Base-by-base conservation (phyloP, 1,140 invertebrate species). In the Vanessa atalanta region DNA sequence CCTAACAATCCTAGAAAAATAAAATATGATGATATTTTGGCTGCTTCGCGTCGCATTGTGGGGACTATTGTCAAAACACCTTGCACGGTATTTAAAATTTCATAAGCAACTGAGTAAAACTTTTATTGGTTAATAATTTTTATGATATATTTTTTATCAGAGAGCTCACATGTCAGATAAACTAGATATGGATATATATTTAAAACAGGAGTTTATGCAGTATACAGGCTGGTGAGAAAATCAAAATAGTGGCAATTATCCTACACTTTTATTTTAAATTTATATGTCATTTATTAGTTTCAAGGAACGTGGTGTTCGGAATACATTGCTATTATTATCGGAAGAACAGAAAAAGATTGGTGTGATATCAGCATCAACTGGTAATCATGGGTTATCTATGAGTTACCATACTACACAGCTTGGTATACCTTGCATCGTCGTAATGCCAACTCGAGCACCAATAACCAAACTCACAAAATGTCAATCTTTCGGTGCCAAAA, bases 1-100 rank as follows among this genome's bases (percentile, higher is more conserved):
- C 89, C 89, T 0, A 73, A 80, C 43, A 91, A 88, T 70, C 90
- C 90, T 51, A 76, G 83, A n/a, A 87, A 82, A 76, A 86, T 90
- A 37, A 85, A 86, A 72, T 90, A 84, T 78, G 88, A 91, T 13
- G 88, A 88, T 68, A 77, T 91, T n/a, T 20, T 89, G 16, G 84
- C 88, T 11, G 89, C 89, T 7, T 81, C 85, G 8, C 75, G 80
- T 43, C 82, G 88, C 3, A 87, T 89, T 7, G 77, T 79, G 2
- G 87, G 87, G 7, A 55, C 68, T 16, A 47, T 89, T 37, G 43
- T 82, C 2, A 80, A 70, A 63, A 91, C 89, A 51, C 84, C 89
- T 14, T 88, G 84, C 71, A 77, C 81, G 81, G 89, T 91, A 83
- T 20, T 70, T 50, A 26, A 57, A 64, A 51, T 71, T 50, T 51